phyloP scores from a whole-genome alignment of 2,888 invertebrate genomes.

The Heliconius ethilla region DNA sequence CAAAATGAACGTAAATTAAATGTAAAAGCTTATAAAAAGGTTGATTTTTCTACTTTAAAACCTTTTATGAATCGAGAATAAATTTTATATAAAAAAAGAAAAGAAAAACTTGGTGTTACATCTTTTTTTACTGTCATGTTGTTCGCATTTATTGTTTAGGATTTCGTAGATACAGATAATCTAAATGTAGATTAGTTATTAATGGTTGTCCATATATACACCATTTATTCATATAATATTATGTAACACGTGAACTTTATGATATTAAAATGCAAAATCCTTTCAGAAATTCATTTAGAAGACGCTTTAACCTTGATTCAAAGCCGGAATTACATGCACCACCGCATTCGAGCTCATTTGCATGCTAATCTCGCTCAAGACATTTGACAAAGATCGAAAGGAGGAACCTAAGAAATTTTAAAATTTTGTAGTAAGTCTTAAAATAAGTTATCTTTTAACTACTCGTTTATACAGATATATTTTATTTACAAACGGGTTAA shows the following conservation, averaged over 20 bases:
- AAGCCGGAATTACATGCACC: constrained; percentile 32
- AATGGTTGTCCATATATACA: too few relatives aligned
- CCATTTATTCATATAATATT: not conserved
- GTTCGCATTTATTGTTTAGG: too few relatives aligned
- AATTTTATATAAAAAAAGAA: not conserved
- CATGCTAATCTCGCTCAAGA: constrained; percentile 44
- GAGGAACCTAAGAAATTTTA: constrained; percentile 15
- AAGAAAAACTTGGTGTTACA: not conserved
- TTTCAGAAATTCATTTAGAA: constrained; percentile 26
- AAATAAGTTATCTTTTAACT: too few relatives aligned
- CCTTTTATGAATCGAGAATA: not conserved
- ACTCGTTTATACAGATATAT: not conserved
- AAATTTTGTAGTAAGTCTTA: not conserved
- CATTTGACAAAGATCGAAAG: constrained; percentile 31
- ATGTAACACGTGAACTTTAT: not conserved
- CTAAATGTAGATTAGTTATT: too few relatives aligned
- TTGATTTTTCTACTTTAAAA: not conserved
- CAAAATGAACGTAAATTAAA: constrained; percentile 30
- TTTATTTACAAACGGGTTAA: not conserved
- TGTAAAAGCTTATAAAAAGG: constrained; percentile 22
- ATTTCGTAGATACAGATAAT: too few relatives aligned
- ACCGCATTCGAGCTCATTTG: constrained; percentile 44
- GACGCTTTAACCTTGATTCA: constrained; percentile 36
- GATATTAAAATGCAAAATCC: constrained; percentile 14
- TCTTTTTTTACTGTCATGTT: too few relatives aligned